These are phyloP conservation scores for Oxycera nigricornis DNA, from an alignment of 2,888 invertebrate species.

Conservation along the genomic window DNA sequence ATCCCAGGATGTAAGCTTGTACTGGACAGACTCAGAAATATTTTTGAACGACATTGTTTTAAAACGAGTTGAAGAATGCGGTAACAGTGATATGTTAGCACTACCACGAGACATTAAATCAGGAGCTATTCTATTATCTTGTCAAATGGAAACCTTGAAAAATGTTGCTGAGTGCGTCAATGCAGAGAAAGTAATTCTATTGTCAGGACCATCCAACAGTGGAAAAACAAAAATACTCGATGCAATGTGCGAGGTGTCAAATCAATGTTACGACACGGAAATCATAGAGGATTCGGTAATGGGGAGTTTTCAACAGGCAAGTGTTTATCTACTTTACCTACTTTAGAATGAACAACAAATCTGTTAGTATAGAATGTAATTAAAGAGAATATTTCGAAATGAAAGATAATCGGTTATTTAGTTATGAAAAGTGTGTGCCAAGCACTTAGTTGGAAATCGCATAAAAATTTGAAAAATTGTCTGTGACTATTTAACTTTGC, in stretches of 20 bases:
- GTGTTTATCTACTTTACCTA: too few species aligned
- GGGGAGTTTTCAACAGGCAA: slow-evolving; percentile 95
- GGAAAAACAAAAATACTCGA: slow-evolving; percentile 62
- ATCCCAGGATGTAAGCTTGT: slow-evolving; percentile 66
- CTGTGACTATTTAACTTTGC: background rate
- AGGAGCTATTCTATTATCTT: slow-evolving; percentile 63
- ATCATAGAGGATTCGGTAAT: slow-evolving; percentile 62
- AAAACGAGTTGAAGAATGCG: slow-evolving; percentile 59
- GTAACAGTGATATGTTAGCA: slow-evolving; percentile 47
- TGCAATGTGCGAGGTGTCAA: slow-evolving; percentile 57
- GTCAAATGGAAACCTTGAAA: slow-evolving; percentile 74
- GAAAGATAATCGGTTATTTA: background rate
- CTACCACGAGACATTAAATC: slow-evolving; percentile 56
- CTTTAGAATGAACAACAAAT: background rate
- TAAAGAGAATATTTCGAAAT: background rate
- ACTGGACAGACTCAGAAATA: slow-evolving; percentile 67
- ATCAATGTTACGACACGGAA: slow-evolving; percentile 57
- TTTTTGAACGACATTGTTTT: slow-evolving; percentile 71
- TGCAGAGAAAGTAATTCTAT: slow-evolving; percentile 90
- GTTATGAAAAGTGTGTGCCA: too few species aligned
- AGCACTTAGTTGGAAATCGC: too few species aligned
- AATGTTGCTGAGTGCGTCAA: slow-evolving; percentile 85
- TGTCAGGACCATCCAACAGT: slow-evolving; percentile 60
- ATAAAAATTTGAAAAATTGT: too few species aligned
- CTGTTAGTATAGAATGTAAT: background rate